A percentile compares a stretch with the other conserved stretches of the same genome.
Evolutionary conservation across 1,140 invertebrate species (phyloP).

Genomic region (Reticulitermes speratus): DNA sequence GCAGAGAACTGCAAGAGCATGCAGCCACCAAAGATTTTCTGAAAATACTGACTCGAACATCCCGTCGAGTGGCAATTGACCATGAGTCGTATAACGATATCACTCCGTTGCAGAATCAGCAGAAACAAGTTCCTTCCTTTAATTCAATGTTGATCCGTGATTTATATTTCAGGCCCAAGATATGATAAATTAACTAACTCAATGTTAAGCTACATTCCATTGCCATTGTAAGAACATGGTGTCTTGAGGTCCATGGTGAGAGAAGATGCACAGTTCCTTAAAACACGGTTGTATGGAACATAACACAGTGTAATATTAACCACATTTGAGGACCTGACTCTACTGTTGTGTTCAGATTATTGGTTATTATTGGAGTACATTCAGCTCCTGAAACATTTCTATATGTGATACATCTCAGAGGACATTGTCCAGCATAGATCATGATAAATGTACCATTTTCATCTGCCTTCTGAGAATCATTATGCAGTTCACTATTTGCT

Average conservation of each 20-base stretch:
- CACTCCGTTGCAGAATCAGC: conserved; percentile 50
- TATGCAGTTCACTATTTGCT: background rate
- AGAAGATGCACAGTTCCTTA: too few relatives aligned
- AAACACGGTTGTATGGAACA: too few relatives aligned
- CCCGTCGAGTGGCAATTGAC: conserved; percentile 57
- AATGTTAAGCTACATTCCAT: background rate
- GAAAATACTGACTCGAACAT: conserved; percentile 63
- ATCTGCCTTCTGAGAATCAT: too few relatives aligned
- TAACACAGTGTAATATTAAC: too few relatives aligned
- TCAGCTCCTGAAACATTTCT: too few relatives aligned
- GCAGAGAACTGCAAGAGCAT: conserved; percentile 49
- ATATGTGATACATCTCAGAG: too few relatives aligned
- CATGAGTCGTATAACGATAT: conserved; percentile 56
- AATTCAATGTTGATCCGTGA: conserved; percentile 67
- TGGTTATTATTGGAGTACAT: too few relatives aligned
- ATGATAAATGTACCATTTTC: too few relatives aligned
- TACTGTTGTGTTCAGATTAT: too few relatives aligned
- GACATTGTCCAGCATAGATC: too few relatives aligned
- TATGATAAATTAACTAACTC: background rate
- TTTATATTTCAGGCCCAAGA: conserved; percentile 50
- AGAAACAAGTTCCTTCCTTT: conserved; percentile 67
- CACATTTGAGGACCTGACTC: too few relatives aligned
- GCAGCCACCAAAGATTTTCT: conserved; percentile 57
- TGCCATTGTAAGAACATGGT: background rate
- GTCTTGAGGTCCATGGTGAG: too few relatives aligned